These are phyloP conservation scores for Ctenodactylus gundi DNA, from an alignment of 2,113 vertebrate genomes.

Conservation along the genomic window DNA sequence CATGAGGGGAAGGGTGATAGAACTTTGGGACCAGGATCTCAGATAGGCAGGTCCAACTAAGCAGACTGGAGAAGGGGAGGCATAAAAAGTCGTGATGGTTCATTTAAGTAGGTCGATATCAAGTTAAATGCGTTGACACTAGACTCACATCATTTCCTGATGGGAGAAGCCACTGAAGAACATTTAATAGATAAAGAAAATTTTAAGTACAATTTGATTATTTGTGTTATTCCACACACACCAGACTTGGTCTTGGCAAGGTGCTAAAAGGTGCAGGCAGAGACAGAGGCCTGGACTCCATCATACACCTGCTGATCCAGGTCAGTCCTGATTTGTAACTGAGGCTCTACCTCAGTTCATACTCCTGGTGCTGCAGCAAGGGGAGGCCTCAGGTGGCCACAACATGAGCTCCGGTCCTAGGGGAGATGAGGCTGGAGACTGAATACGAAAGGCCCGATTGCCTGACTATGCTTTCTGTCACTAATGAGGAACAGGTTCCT, in stretches of 20 bases:
- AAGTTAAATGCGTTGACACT: not conserved
- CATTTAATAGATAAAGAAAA: not conserved
- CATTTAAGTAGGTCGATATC: not conserved
- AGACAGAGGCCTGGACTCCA: not conserved
- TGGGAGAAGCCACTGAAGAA: not conserved
- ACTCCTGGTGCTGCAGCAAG: no score
- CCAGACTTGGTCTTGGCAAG: not conserved
- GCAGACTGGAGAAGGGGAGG: not conserved
- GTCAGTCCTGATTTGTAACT: not conserved
- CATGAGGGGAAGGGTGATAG: not conserved
- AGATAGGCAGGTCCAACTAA: not conserved
- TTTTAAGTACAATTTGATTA: not conserved
- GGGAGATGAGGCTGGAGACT: not conserved
- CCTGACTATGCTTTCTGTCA: no score
- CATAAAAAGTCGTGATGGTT: not conserved
- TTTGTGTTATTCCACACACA: accelerated
- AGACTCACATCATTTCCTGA: not conserved
- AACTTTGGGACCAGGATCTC: not conserved
- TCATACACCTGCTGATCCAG: no score
- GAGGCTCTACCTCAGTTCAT: not conserved
- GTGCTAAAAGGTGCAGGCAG: not conserved
- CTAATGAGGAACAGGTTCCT: no score
- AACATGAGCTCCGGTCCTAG: not conserved
- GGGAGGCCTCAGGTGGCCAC: not conserved
- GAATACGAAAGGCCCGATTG: no score